Base-by-base conservation (phyloP, 2,888 invertebrate genomes). In the Dasypolia templi region DNA sequence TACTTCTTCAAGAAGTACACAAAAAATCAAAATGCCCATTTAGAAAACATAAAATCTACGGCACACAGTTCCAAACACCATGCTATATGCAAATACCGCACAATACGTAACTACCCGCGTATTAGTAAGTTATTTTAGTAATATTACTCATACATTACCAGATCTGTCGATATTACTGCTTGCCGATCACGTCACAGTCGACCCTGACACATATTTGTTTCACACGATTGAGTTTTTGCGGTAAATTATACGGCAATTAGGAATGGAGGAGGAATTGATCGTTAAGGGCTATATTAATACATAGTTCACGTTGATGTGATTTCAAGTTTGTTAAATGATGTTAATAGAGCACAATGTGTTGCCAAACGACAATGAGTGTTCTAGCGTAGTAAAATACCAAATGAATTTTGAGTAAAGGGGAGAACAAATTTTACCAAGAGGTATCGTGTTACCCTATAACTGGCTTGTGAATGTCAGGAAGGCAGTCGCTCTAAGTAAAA, bases 91-190 rank as follows among this genome's bases (percentile, higher is more conserved):
- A n/a, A 82, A 82, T 59, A 68, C 42, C 68, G 22, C n/a, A 69
- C 68, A 81, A 82, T 69, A 79, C 56, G 61, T 68, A 69, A 58
- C 70, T 55, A 35, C 26, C 14, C 17, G 26, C 64, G 79, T 77
- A 79, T 84, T 85, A 86, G 75, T 79, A 55, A 73, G 86, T 79
- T 86, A 86, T 86, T 86, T 85, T 77, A 83, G 86, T 81, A 75
- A 68, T 86, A 81, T 83, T 78, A 64, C 74, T 83, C 85, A 86
- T 72, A 77, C 83, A 85, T 85, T 85, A 82, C 63, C 73, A 69
- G 81, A 84, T 82, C 73, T 82, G 81, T 87, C 82, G 86, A 85
- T 83, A 83, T 78, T 84, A 73, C 58, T 79, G 81, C 55, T 77
- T 53, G 42, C 42, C 35, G 73, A 77, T 70, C 67, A 6, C 85